phyloP scores from a whole-genome alignment of 2,113 vertebrate genomes.

The Notarius quadriscutis region DNA sequence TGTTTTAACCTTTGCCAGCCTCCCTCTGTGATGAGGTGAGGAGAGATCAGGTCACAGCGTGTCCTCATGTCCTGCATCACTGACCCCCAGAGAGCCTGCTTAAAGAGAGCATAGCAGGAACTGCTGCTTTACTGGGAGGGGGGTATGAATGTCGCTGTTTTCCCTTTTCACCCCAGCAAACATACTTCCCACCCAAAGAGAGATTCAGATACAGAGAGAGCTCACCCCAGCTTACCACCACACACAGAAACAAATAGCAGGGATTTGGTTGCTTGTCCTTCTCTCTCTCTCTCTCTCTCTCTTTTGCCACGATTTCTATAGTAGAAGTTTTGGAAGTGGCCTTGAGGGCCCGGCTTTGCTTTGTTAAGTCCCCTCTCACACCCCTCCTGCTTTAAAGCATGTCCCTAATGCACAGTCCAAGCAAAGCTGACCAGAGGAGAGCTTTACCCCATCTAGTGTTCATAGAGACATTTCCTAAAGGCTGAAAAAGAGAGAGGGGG shows the following conservation, averaged over 20 bases:
- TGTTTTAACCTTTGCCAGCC: constrained; percentile 98
- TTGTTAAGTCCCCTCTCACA: constrained; percentile 56
- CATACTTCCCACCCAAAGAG: constrained; percentile 83
- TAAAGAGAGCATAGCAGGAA: constrained; percentile 87
- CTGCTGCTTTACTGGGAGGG: constrained; percentile 83
- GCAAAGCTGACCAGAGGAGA: constrained; percentile 79
- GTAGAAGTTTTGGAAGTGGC: constrained; percentile 87
- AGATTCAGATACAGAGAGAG: constrained; percentile 81
- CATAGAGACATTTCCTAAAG: constrained; percentile 75
- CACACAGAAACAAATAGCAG: constrained; percentile 54
- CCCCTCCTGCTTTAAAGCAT: constrained; percentile 81
- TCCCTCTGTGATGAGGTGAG: constrained; percentile 88
- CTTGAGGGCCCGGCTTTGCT: constrained; percentile 76
- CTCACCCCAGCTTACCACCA: constrained; percentile 69
- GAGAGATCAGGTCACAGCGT: constrained; percentile 90
- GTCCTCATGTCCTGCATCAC: constrained; percentile 85
- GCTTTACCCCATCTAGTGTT: constrained; percentile 95
- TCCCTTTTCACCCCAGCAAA: constrained; percentile 88
- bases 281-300: constrained; percentile 55
- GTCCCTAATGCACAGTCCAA: constrained; percentile 83
- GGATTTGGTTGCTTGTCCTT: constrained; percentile 89
- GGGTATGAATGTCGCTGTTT: constrained; percentile 85
- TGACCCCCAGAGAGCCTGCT: constrained; percentile 87
- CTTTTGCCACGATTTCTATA: constrained; percentile 87
- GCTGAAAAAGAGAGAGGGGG: constrained; percentile 66